Evolutionary conservation across 2,113 vertebrate genomes (phyloP).

Genomic region (Poeciliopsis occidentalis): DNA sequence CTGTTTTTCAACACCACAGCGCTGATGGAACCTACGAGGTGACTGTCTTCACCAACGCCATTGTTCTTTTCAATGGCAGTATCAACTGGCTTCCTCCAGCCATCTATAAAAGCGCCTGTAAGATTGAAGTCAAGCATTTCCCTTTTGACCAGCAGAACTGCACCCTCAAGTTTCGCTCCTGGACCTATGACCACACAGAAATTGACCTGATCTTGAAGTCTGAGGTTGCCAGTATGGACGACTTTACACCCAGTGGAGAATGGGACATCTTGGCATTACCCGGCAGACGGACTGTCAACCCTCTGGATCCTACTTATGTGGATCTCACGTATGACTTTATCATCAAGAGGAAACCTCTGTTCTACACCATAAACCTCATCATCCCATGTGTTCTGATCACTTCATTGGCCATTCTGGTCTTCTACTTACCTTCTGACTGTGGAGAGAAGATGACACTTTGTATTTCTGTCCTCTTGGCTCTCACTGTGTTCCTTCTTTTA

Average conservation of each 20-base stretch:
- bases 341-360: slow-evolving; percentile 94
- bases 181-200: slow-evolving; percentile 97
- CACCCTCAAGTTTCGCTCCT: slow-evolving; percentile 95
- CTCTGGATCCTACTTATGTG: slow-evolving; percentile 88
- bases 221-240: slow-evolving; percentile 88
- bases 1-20: slow-evolving; percentile 62
- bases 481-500: slow-evolving; percentile 95
- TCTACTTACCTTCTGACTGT: slow-evolving; percentile 96
- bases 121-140: slow-evolving; percentile 97
- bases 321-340: slow-evolving; percentile 97
- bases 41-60: slow-evolving; percentile 90
- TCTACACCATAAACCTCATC: slow-evolving; percentile 98
- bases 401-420: slow-evolving; percentile 93
- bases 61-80: slow-evolving; percentile 89
- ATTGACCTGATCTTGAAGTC: slow-evolving; percentile 92
- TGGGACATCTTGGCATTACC: slow-evolving; percentile 97
- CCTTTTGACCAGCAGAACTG: slow-evolving; percentile 99
- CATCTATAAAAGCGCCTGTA: slow-evolving; percentile 98
- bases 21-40: slow-evolving; percentile 97
- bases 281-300: slow-evolving; percentile 88
- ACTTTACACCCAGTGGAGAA: slow-evolving; percentile 97
- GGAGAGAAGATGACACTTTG: slow-evolving; percentile 99
- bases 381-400: slow-evolving; percentile 96
- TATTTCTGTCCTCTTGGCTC: slow-evolving; percentile 94
- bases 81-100: slow-evolving; percentile 93